Percentiles rank a stretch among this genome's conserved stretches.
These are phyloP conservation scores for Narcine bancroftii DNA, from an alignment of 2,113 vertebrate genomes.

Conservation along the genomic window DNA sequence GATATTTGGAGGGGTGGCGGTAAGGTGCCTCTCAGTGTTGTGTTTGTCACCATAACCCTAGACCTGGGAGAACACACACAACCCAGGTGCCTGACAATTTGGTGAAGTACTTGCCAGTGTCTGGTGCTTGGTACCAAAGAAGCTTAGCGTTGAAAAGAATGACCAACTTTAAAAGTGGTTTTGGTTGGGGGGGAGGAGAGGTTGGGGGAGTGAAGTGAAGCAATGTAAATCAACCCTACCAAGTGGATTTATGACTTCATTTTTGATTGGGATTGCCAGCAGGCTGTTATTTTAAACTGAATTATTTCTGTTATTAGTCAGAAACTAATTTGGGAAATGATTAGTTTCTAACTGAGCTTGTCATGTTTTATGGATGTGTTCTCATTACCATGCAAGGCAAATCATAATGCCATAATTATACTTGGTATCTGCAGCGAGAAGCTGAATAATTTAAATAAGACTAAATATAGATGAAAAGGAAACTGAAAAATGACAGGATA, in stretches of 20 bases:
- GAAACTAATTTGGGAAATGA: slow-evolving; percentile 24
- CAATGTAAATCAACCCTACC: not conserved
- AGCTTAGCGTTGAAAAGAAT: not conserved
- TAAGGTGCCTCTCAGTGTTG: not conserved
- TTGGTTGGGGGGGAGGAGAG: too few species aligned
- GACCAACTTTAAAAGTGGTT: not conserved
- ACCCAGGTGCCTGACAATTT: not conserved
- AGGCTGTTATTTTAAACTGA: not conserved
- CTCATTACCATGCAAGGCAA: not conserved
- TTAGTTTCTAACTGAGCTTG: slow-evolving; percentile 15
- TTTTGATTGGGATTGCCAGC: not conserved
- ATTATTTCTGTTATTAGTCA: slow-evolving; percentile 20
- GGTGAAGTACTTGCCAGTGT: not conserved
- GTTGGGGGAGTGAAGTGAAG: not conserved
- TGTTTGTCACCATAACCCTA: not conserved
- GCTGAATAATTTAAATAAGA: not conserved
- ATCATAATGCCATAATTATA: slow-evolving; percentile 13
- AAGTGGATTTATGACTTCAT: slow-evolving; percentile 4
- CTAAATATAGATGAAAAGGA: not conserved
- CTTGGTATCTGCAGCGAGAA: not conserved
- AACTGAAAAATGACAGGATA: not conserved
- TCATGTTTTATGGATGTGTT: slow-evolving; percentile 10
- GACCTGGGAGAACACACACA: not conserved
- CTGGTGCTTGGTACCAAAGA: not conserved
- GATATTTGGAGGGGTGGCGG: too few species aligned